Conservation (phyloP, 2,113 vertebrate species). For the Atrichornis clamosus region DNA sequence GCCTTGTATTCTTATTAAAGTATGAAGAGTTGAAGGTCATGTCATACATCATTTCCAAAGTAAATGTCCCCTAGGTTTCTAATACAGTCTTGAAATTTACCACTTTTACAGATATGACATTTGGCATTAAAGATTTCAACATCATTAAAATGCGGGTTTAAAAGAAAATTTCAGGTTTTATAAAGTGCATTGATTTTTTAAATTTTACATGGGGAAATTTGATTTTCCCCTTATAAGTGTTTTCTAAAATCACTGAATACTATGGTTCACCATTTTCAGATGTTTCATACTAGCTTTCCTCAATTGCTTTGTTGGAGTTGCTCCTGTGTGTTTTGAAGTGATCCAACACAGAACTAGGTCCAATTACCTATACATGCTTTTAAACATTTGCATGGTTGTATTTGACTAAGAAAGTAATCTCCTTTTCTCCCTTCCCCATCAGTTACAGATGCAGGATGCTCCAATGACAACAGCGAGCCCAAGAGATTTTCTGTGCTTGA, state of each 20-base stretch:
- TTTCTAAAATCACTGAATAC: not conserved
- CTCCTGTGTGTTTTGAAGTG: not conserved
- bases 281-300: not conserved
- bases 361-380: not conserved
- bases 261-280: not conserved
- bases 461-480: not conserved
- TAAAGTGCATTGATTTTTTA: not conserved
- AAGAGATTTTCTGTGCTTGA: not conserved
- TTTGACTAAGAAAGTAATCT: not conserved
- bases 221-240: not conserved
- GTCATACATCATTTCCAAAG: slow-evolving; percentile 6
- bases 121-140: not conserved
- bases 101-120: not conserved
- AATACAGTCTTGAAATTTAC: slow-evolving; percentile 13
- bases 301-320: not conserved
- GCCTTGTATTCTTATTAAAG: not conserved
- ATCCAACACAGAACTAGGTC: not conserved
- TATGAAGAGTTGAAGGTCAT: slow-evolving; percentile 27
- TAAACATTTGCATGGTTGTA: not conserved
- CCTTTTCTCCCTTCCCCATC: not conserved
- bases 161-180: not conserved
- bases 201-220: not conserved
- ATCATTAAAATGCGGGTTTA: not conserved
- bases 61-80: not conserved
- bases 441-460: not conserved